Conservation (phyloP, 1,140 invertebrate genomes). For the Conus betulinus region DNA sequence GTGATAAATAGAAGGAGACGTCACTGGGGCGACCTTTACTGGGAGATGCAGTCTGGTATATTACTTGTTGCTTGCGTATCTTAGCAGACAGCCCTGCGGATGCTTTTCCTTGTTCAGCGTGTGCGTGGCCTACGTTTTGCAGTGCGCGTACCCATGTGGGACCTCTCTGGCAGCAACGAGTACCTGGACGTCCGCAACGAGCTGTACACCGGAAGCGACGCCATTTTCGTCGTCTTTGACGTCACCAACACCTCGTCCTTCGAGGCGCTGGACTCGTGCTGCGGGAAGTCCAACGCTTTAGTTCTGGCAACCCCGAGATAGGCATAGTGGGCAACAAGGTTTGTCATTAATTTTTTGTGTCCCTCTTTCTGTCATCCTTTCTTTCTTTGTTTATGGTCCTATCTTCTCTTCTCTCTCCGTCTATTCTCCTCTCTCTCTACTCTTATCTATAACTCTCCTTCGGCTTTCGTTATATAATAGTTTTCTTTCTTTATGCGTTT, state of each 20-base stretch:
- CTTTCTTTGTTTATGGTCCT: too few relatives aligned
- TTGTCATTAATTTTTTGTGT: neutral
- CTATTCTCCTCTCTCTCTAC: too few relatives aligned
- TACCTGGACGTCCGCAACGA: constrained; percentile 73
- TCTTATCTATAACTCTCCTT: too few relatives aligned
- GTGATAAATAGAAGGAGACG: too few relatives aligned
- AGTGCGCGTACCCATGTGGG: constrained; percentile 73
- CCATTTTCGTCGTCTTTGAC: constrained; percentile 70
- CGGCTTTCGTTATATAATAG: too few relatives aligned
- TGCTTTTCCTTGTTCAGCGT: neutral
- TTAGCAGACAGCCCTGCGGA: too few relatives aligned
- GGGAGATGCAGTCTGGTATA: too few relatives aligned
- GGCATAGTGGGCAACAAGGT: constrained; percentile 69
- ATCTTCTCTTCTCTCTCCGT: too few relatives aligned
- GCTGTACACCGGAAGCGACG: constrained; percentile 69
- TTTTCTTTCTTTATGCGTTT: too few relatives aligned
- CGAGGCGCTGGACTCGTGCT: constrained; percentile 67
- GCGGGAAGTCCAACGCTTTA: constrained; percentile 63
- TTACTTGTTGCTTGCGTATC: too few relatives aligned
- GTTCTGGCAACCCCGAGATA: constrained; percentile 60
- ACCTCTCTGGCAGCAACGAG: constrained; percentile 70
- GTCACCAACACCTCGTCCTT: constrained; percentile 69
- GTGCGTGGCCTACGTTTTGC: neutral
- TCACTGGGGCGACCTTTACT: too few relatives aligned
- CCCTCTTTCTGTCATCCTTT: neutral